A percentile compares a stretch with the other conserved stretches of the same genome.
These are phyloP conservation scores for Peromyscus leucopus DNA, from an alignment of 2,113 vertebrate species.

Conservation along the genomic window DNA sequence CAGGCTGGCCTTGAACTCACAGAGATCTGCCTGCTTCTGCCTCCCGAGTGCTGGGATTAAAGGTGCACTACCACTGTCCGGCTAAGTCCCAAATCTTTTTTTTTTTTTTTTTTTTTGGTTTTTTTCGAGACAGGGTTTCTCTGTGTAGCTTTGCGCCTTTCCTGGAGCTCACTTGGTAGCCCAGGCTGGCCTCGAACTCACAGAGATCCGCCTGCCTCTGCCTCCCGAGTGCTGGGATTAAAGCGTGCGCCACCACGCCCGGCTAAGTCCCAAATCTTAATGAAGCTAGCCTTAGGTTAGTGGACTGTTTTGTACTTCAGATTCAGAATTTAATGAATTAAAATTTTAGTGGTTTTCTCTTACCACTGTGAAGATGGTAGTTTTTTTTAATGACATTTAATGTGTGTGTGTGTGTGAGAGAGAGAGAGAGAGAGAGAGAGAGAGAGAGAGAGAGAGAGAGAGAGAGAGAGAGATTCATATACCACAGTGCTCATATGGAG, in stretches of 20 bases:
- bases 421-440: neutral
- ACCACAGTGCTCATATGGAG: neutral
- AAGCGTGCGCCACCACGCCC: too few relatives aligned
- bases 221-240: neutral
- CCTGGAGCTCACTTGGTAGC: neutral
- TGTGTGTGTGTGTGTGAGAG: neutral
- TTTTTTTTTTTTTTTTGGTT: too few relatives aligned
- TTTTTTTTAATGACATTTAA: neutral
- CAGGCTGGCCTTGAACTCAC: neutral
- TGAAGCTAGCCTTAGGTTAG: neutral
- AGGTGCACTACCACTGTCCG: too few relatives aligned
- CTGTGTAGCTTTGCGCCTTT: neutral
- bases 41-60: neutral
- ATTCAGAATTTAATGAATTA: constrained; percentile 42
- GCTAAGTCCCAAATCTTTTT: too few relatives aligned
- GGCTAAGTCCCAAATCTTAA: constrained; percentile 25
- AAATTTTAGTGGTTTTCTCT: constrained; percentile 36
- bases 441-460: neutral
- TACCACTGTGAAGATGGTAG: neutral
- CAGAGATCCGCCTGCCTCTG: neutral
- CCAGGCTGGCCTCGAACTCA: neutral
- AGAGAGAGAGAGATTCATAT: neutral
- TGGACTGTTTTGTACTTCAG: constrained; percentile 30
- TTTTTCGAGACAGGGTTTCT: too few relatives aligned
- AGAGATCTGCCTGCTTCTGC: neutral